Evolutionary conservation across 2,797 vertebrate genomes (phyloP), one percentile per base, ranked within the genome.

Genomic region (Trachops cirrhosus): DNA sequence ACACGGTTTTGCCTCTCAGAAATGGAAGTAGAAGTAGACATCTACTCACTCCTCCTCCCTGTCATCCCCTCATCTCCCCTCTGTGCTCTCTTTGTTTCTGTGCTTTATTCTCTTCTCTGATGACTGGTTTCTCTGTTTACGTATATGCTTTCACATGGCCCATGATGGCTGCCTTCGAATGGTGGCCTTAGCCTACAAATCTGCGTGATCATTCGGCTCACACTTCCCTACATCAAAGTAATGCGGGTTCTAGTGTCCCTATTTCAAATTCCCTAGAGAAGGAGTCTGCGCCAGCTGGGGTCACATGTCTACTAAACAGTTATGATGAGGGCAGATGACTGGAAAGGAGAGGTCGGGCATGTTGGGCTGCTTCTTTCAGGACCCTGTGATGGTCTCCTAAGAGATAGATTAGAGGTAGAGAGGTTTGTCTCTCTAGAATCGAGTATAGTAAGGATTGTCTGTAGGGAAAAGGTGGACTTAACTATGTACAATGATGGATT

Each of bases 261-360:
- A 21, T 89, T 97, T 89, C 16, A 77, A 9, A 79, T 88, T 86
- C 22, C 70, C 70, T 44, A 91, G 78, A 92, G 48, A 62, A 78
- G n/a, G n/a, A 80, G 12, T 86, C 16, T 83, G 34, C 26, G 21
- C 32, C 4, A 37, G 15, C 37, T 19, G 19, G 7, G 57, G 34
- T 89, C 32, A 82, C 10, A 5, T n/a, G 21, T 74, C 44, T 16
- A 46, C 68, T 83, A 64, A 70, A 41, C 34, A 39, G 24, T 39
- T 44, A 29, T 67, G 6, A 41, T 54, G 6, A 22, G 22, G 8
- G 32, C 41, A 6, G 37, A 11, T 68, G 12, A 11, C 18, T n/a
- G 37, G 32, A 73, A 18, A 44, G 19, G 32, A 70, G 74, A 70
- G 37, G 6, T 46, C 12, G 5, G 7, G 1, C 2, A 3, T 44